Evolutionary conservation across 2,888 invertebrate species (phyloP).

Genomic region (Parnassius orleans): DNA sequence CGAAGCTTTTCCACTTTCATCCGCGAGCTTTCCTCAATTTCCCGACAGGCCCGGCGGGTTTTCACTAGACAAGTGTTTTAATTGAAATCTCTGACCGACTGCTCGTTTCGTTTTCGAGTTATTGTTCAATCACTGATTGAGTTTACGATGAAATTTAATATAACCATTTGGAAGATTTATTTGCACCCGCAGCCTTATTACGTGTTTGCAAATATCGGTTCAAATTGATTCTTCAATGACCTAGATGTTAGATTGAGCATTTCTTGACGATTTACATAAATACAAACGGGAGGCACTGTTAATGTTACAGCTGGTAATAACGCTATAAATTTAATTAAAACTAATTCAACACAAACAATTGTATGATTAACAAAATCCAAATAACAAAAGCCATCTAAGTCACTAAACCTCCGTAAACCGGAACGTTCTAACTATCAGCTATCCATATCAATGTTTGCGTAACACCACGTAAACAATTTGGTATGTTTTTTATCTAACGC

Average conservation of each 20-base stretch:
- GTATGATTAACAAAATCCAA: not conserved
- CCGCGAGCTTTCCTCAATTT: conserved; percentile 73
- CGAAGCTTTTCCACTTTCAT: conserved; percentile 77
- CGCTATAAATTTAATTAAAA: not conserved
- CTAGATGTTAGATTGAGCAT: conserved; percentile 10
- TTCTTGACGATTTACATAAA: conserved; percentile 4
- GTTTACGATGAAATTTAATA: conserved; percentile 36
- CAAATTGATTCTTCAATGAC: conserved; percentile 22
- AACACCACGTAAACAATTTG: conserved; percentile 72
- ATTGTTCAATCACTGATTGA: conserved; percentile 40
- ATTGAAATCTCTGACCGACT: conserved; percentile 30
- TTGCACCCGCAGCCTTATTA: conserved; percentile 4
- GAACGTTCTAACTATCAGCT: conserved; percentile 37
- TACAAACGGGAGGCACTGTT: not conserved
- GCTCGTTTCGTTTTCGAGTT: conserved; percentile 26
- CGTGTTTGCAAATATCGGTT: conserved; percentile 18
- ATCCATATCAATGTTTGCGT: conserved; percentile 60
- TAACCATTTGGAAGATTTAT: conserved; percentile 8
- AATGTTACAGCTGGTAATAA: not conserved
- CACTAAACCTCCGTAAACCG: conserved; percentile 25
- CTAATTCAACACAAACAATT: not conserved
- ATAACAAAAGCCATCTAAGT: not conserved
- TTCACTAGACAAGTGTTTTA: conserved; percentile 43
- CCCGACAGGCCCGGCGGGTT: conserved; percentile 72
- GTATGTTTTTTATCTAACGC: conserved; percentile 77